phyloP scores from a whole-genome alignment of 1,140 invertebrate genomes.

The Bicyclus anynana region DNA sequence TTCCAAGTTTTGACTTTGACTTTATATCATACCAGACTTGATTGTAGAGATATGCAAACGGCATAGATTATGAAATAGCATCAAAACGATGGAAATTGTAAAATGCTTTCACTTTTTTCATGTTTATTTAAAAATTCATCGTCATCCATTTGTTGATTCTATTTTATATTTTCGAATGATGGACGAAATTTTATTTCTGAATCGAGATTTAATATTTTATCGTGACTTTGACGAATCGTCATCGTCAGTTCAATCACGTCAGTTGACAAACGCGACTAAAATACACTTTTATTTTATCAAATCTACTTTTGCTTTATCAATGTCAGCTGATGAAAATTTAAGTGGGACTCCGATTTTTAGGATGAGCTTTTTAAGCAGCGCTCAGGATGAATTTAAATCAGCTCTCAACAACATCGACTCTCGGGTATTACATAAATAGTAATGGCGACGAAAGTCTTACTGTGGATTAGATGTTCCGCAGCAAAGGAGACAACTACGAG shows the following conservation, averaged over 20 bases:
- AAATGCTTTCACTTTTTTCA: background rate
- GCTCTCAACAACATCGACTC: constrained; percentile 53
- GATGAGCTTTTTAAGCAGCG: constrained; percentile 43
- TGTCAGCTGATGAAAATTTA: constrained; percentile 46
- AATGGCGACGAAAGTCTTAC: constrained; percentile 49
- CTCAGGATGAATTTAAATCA: constrained; percentile 66
- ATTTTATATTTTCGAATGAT: background rate
- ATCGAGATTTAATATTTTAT: constrained; percentile 11
- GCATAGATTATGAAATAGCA: background rate
- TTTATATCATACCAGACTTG: too few relatives aligned
- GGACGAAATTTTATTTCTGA: constrained; percentile 3
- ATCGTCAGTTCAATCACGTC: constrained; percentile 18
- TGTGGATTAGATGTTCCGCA: constrained; percentile 39
- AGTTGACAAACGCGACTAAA: constrained; percentile 9
- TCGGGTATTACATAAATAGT: constrained; percentile 64
- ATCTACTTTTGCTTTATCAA: constrained; percentile 34
- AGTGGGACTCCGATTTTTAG: constrained; percentile 50
- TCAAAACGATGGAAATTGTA: background rate
- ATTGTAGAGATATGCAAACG: too few relatives aligned
- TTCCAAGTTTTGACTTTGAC: too few relatives aligned
- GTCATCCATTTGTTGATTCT: constrained; percentile 1
- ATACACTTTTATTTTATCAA: constrained; percentile 23
- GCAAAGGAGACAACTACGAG: constrained; percentile 3
- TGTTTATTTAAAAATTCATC: constrained; percentile 4
- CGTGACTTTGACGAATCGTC: constrained; percentile 13